These are phyloP conservation scores for Brachionus paranguensis DNA, from an alignment of 1,140 invertebrate species.

Conservation along the genomic window DNA sequence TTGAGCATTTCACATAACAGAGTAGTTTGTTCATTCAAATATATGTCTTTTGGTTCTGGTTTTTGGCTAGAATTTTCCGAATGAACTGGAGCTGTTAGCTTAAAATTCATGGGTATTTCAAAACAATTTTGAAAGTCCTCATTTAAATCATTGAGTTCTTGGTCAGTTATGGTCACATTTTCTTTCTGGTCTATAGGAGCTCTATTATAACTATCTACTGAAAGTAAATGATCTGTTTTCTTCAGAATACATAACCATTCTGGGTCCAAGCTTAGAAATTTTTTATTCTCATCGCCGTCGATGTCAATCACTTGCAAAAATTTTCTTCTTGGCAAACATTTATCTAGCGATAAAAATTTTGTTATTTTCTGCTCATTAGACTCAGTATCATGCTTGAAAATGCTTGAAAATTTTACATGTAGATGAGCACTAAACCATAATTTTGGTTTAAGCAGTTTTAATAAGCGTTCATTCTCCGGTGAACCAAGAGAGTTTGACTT, in stretches of 20 bases:
- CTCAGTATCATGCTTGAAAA: constrained; percentile 64
- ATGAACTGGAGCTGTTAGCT: constrained; percentile 63
- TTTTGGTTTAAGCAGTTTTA: constrained; percentile 70
- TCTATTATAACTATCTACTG: constrained; percentile 69
- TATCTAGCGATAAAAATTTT: constrained; percentile 89
- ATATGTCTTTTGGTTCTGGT: constrained; percentile 43
- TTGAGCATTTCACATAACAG: constrained; percentile 71
- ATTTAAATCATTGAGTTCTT: constrained; percentile 66
- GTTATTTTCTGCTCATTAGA: constrained; percentile 57
- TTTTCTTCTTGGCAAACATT: constrained; percentile 78
- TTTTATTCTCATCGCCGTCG: constrained; percentile 44
- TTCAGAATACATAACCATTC: constrained; percentile 85
- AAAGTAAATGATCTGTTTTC: constrained; percentile 79
- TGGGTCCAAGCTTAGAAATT: constrained; percentile 73
- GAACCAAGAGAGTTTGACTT: constrained; percentile 73
- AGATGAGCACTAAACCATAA: constrained; percentile 97
- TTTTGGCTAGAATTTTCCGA: constrained; percentile 52
- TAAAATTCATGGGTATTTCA: constrained; percentile 71
- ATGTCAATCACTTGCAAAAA: constrained; percentile 69
- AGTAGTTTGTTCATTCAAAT: constrained; percentile 73
- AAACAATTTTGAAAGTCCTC: constrained; percentile 63
- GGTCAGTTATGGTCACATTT: constrained; percentile 66
- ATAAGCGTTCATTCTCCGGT: constrained; percentile 70
- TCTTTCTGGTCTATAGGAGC: constrained; percentile 63
- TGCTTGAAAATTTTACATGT: constrained; percentile 87